A percentile compares a stretch with the other conserved stretches of the same genome.
phyloP scores from a whole-genome alignment of 2,888 invertebrate genomes.

The Noctua comes region DNA sequence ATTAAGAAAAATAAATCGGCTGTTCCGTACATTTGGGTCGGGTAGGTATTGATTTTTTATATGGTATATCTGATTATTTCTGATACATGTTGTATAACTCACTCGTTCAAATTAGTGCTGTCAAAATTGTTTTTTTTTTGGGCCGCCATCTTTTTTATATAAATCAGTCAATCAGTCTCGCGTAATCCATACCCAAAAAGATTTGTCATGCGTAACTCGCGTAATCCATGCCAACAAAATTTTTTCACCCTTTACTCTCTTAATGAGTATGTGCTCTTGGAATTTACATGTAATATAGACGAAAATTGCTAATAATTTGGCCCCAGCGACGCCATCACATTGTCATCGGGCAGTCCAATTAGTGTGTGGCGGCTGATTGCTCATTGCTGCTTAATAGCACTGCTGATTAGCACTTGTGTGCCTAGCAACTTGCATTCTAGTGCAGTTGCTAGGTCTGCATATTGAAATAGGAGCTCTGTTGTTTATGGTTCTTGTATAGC shows the following conservation, averaged over 20 bases:
- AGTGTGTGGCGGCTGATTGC: background rate
- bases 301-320: conserved; percentile 1
- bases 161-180: background rate
- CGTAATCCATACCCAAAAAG: background rate
- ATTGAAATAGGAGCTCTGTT: background rate
- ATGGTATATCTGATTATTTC: background rate
- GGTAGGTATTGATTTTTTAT: background rate
- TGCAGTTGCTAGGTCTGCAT: background rate
- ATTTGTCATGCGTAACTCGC: too few species aligned
- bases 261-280: background rate
- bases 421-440: background rate
- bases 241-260: background rate
- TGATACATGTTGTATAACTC: background rate
- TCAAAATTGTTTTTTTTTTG: background rate
- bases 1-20: background rate
- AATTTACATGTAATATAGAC: background rate
- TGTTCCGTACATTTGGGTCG: background rate
- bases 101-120: background rate
- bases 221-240: background rate
- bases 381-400: background rate
- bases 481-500: background rate
- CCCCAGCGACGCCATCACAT: background rate
- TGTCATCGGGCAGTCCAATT: conserved; percentile 9
- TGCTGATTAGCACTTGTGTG: background rate
- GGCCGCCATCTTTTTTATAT: background rate